Evolutionary conservation across 2,113 vertebrate genomes (phyloP), one percentile per base, ranked within the genome.

Genomic region (Campylorhamphus procurvoides): DNA sequence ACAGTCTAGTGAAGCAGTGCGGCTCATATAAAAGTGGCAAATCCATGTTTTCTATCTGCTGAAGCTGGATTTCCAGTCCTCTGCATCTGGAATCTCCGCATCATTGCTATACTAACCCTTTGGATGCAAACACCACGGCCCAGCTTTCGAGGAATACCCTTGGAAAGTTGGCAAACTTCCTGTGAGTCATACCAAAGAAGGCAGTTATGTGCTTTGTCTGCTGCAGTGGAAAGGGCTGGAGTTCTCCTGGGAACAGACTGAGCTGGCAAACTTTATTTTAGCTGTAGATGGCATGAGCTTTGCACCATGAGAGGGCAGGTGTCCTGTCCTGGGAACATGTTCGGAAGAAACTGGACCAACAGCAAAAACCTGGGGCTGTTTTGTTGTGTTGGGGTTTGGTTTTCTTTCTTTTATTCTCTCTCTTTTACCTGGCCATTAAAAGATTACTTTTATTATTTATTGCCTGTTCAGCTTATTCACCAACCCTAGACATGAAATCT

Each of bases 171-270:
- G 67, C 88, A 88, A 10, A n/a, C 25, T 66, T 69, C 46, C 85
- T 68, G 10, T n/a, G 53, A 66, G 31, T 18, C 58, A 42, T 62
- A 62, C 75, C 82, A 50, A 49, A 69, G 67, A 77, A 79, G 72
- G 87, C 72, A 93, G 74, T 73, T 33, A 31, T 77, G 1, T 62
- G 46, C 82, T 97, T 93, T 95, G 63, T 94, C 47, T 95, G 79
- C n/a, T 58, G 0, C 63, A 50, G n/a, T 15, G 47, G 49, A 56
- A 90, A 31, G 62, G 46, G 46, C 59, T 1, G 1, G 33, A 27
- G 59, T 46, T 90, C 19, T 86, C 28, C 35, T 88, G 37, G 67
- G 71, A 83, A 10, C 75, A 71, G 58, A 73, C 64, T 72, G n/a
- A 53, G 79, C 50, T 49, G 76, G 68, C 42, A 58, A 29, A 35